Base-by-base conservation (phyloP, 2,797 vertebrate species). In the Crenuchus spilurus region DNA sequence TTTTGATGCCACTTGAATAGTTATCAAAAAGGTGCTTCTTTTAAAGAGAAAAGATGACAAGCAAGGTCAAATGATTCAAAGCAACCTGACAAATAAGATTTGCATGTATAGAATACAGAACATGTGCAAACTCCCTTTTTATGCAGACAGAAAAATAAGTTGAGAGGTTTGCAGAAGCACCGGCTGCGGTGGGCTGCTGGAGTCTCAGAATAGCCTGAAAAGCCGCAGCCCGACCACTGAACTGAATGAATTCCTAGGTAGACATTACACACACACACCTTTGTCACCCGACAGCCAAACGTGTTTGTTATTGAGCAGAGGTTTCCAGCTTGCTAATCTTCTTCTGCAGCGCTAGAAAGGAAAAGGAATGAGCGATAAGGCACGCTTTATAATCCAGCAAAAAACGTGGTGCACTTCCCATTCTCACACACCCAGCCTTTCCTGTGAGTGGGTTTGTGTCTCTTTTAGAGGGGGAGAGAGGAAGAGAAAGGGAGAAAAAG, bases 401-500 rank as follows among this genome's bases (percentile, higher is more conserved):
- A 75, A 60, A 58, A 66, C 42, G 57, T 66, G 54, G 49, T 79
- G 76, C 75, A 76, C 64, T 70, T 76, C 58, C 73, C 74, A 72
- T 67, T 81, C 70, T 75, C 72, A 75, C 76, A 77, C 76, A 75
- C 72, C 74, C 82, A 76, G 78, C 62, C 54, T 63, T 80, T 79
- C 68, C 68, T 54, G 61, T 70, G 70, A 73, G 80, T 46, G 49
- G 55, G 67, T 48, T 61, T 80, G 77, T 78, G 72, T 79, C 76
- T 74, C 71, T 80, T 78, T 65, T 61, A 69, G 57, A 74, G 46
- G 48, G 82, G 52, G 55, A 68, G 69, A 75, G 76, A 37, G 73
- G 60, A 72, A 79, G 70, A 76, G 63, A 76, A 31, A 58, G 72
- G 55, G 55, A 58, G 60, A 39, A 65, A 46, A 69, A 70, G 51